Evolutionary conservation across 2,888 invertebrate species (phyloP).

Genomic region (Netelia fuscicornis): DNA sequence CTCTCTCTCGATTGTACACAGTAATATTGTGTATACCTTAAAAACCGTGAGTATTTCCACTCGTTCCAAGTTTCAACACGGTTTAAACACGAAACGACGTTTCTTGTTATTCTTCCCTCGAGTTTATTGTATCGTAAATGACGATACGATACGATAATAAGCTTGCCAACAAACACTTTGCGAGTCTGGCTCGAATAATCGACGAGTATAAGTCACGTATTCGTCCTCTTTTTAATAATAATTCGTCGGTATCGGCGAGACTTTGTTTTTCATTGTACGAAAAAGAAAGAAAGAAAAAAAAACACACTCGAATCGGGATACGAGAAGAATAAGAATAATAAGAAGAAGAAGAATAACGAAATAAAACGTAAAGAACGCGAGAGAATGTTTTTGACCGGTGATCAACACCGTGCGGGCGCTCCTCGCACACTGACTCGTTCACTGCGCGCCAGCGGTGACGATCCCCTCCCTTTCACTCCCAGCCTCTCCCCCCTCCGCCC

Average conservation of each 20-base stretch:
- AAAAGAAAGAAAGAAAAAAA: background rate
- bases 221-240: too few species aligned
- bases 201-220: too few species aligned
- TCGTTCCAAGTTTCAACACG: too few species aligned
- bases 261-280: background rate
- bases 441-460: conserved; percentile 68
- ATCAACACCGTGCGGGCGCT: conserved; percentile 77
- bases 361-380: conserved; percentile 39
- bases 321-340: background rate
- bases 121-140: too few species aligned
- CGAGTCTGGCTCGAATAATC: too few species aligned
- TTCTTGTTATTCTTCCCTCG: too few species aligned
- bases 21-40: conserved; percentile 1
- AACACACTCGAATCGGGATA: background rate
- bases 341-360: conserved; percentile 4
- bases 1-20: conserved; percentile 27
- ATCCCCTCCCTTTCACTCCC: conserved; percentile 67
- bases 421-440: conserved; percentile 79
- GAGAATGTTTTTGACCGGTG: conserved; percentile 71
- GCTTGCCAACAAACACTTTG: too few species aligned
- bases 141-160: too few species aligned
- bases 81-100: too few species aligned
- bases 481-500: conserved; percentile 30
- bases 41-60: too few species aligned
- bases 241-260: too few species aligned